Evolutionary conservation across 2,113 vertebrate species (phyloP).

Genomic region (Mus spicilegus): DNA sequence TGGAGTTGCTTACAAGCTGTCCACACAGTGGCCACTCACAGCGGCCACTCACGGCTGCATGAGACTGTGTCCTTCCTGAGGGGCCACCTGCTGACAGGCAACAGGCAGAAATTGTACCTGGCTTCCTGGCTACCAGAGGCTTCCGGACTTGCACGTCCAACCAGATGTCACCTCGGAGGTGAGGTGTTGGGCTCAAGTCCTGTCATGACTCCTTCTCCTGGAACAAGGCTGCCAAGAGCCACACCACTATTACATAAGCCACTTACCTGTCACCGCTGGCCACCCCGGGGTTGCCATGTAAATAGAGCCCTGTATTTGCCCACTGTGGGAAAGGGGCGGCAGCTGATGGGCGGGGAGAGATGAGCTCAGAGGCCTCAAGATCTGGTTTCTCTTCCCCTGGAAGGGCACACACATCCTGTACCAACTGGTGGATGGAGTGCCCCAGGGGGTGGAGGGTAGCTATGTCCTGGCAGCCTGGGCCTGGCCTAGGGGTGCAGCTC

Average conservation of each 20-base stretch:
- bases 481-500: not conserved
- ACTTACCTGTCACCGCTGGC: not conserved
- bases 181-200: not conserved
- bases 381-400: not conserved
- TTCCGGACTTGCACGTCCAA: not conserved
- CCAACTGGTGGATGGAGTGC: not conserved
- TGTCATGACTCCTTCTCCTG: not conserved
- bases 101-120: not conserved
- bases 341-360: not conserved
- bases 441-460: not conserved
- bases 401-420: not conserved
- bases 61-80: not conserved
- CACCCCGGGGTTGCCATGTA: not conserved
- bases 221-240: not conserved
- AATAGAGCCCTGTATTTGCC: conserved; percentile 29
- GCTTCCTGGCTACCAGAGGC: not conserved
- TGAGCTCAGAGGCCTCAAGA: not conserved
- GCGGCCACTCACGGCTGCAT: no score
- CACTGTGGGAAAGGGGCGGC: not conserved
- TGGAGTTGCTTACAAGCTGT: fast-evolving
- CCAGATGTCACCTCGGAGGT: not conserved
- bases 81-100: not conserved
- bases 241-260: not conserved
- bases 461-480: not conserved
- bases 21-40: fast-evolving